Evolutionary conservation across 2,888 invertebrate species (phyloP), one percentile per base, ranked within the genome.

Genomic region (Eucriotettix oculatus): DNA sequence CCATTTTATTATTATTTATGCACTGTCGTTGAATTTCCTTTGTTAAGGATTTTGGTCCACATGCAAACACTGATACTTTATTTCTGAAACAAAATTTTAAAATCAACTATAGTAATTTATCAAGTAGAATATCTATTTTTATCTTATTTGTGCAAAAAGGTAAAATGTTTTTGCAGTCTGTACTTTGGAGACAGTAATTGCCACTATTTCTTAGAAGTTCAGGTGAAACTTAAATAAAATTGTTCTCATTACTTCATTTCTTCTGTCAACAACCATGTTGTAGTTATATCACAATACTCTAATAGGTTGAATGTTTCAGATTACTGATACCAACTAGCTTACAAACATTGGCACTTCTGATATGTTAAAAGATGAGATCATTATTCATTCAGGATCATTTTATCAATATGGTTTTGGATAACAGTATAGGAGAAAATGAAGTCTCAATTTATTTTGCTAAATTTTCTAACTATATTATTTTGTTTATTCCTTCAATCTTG

Each of bases 21-120:
- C 76, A 76, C 64, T 74, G 73, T 55, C 66, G 68, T 66, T 71
- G 71, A 66, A 78, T 68, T 64, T 71, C 66, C 69, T 72, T 74
- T 48, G 76, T 75, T 73, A 78, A 68, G 69, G 74, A 74, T 72
- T 77, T 78, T 74, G 78, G 76, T 72, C 78, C 78, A 68, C 78
- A 78, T 70, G 76, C 76, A 64, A 73, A 78, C 56, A 78, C 62
- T 48, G 71, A 71, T 48, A 78, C 66, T 61, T 72, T 70, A 59
- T 72, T 63, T 58, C 77, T 78, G 74, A 55, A 75, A 75, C 52
- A 64, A 67, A 66, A 48, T 61, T 42, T 1, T n/a, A 48, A 44
- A 48, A 14, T 12, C 48, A 1, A 48, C 14, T 48, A n/a, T n/a
- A n/a, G n/a, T n/a, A 2, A 48, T 14, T 14, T 1, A 48, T 48